Evolutionary conservation across 2,113 vertebrate species (phyloP), one percentile per base, ranked within the genome.

Genomic region (Morone saxatilis): DNA sequence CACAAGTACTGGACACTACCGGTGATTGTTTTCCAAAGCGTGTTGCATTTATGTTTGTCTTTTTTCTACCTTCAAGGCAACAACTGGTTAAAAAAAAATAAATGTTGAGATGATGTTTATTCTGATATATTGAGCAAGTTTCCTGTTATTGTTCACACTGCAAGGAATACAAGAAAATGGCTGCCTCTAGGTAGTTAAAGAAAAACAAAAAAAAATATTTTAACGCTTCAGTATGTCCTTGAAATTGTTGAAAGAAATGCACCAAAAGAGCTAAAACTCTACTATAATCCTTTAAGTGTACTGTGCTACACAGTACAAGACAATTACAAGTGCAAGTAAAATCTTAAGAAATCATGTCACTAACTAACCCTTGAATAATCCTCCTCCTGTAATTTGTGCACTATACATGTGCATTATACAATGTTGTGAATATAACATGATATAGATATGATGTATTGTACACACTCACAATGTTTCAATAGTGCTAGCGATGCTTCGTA

Each of bases 121-220:
- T 62, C 16, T 38, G 20, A 25, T 40, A 5, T 3, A 13, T 3
- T 11, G 20, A 69, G n/a, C 6, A 1, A 22, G 41, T 53, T 54
- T 59, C 6, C 16, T 59, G 50, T 31, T 0, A 3, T 68, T 38
- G 51, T 62, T n/a, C 65, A 45, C 19, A 12, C 1, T 50, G 38
- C 14, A 48, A 62, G 6, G 16, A 74, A 60, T 41, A n/a, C 10
- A 6, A 31, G n/a, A 38, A 14, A 19, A 43, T 0, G 17, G 7
- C 45, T 2, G 0, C 22, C 2, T 62, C 7, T 38, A 43, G 12
- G 16, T 16, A 25, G 5, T 38, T 31, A 31, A 31, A 47, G 62
- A 71, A 70, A 51, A 56, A 78, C 65, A 76, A 50, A 71, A 11
- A 68, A 36, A 56, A 31, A 31, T 25, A 2, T 17, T 70, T 45